These are phyloP conservation scores for Tamandua tetradactyla DNA, from an alignment of 2,797 vertebrate genomes.

Conservation along the genomic window DNA sequence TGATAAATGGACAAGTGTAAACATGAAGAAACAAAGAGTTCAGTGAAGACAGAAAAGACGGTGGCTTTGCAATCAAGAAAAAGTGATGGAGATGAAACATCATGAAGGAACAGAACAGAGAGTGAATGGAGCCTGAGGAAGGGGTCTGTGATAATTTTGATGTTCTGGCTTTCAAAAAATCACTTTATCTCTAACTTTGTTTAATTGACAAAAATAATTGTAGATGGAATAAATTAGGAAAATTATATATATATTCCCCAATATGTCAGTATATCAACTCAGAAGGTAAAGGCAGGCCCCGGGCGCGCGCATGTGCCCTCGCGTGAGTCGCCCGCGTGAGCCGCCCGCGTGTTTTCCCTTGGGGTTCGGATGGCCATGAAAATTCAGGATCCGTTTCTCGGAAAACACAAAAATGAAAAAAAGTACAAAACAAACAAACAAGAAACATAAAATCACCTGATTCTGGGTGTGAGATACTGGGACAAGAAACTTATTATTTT, in stretches of 20 bases:
- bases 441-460: not conserved
- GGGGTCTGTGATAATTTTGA: not conserved
- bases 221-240: not conserved
- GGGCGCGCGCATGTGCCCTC: not conserved
- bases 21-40: not conserved
- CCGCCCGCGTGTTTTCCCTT: no score
- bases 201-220: not conserved
- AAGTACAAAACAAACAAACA: not conserved
- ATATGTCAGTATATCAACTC: no score
- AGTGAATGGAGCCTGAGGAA: not conserved
- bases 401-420: not conserved
- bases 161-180: not conserved
- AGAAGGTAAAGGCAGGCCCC: not conserved
- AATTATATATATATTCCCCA: not conserved
- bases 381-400: not conserved
- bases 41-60: not conserved
- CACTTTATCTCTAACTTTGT: not conserved
- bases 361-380: not conserved
- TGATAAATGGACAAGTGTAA: not conserved
- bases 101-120: not conserved
- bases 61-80: not conserved
- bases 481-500: not conserved
- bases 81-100: not conserved
- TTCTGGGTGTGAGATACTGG: not conserved
- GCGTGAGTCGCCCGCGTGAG: no score